Conservation (phyloP, 1,140 invertebrate genomes). For the Zaprionus lachaisei region DNA sequence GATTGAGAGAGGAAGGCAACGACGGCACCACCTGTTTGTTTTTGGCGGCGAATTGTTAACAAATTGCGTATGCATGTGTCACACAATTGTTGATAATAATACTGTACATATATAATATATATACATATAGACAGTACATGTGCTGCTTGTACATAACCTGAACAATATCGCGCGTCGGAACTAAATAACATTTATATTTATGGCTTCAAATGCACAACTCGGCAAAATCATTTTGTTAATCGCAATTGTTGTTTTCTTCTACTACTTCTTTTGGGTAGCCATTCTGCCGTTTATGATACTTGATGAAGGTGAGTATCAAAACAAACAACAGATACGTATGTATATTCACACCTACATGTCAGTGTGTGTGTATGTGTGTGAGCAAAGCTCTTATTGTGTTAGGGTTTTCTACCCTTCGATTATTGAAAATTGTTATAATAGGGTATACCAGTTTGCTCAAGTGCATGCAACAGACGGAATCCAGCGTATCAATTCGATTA, state of each 20-base stretch:
- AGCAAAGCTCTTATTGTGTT: slow-evolving; percentile 24
- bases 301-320: slow-evolving; percentile 81
- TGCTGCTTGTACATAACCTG: slow-evolving; percentile 28
- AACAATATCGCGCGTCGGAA: slow-evolving; percentile 20
- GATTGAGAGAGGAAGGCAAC: not conserved
- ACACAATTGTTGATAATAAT: slow-evolving; percentile 24
- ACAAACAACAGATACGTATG: slow-evolving; percentile 30
- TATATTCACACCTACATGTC: slow-evolving; percentile 12
- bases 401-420: not conserved
- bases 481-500: too few species aligned
- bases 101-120: slow-evolving; percentile 7
- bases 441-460: too few species aligned
- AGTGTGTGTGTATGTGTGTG: slow-evolving; percentile 3
- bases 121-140: not conserved
- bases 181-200: slow-evolving; percentile 68
- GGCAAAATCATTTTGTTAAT: slow-evolving; percentile 87
- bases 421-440: too few species aligned
- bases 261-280: slow-evolving; percentile 89
- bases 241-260: slow-evolving; percentile 86
- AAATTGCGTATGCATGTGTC: slow-evolving; percentile 37
- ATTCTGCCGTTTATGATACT: slow-evolving; percentile 88
- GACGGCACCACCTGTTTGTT: slow-evolving; percentile 51
- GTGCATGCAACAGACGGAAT: too few species aligned
- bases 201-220: slow-evolving; percentile 84
- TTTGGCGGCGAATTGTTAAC: slow-evolving; percentile 42